Evolutionary conservation across 2,797 vertebrate species (phyloP).

Genomic region (Coendou prehensilis): DNA sequence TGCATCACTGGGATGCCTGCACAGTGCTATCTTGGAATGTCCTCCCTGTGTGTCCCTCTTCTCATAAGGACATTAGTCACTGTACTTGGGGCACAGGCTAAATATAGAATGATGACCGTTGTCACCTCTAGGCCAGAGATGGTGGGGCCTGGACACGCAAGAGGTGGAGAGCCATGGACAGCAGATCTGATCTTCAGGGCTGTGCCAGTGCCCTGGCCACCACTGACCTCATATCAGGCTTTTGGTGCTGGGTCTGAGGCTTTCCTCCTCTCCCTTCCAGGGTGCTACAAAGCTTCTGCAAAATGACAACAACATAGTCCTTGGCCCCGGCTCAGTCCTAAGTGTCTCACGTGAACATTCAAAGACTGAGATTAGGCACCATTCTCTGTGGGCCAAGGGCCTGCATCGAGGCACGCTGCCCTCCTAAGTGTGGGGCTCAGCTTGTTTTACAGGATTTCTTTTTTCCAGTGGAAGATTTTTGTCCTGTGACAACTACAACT

Average conservation of each 20-base stretch:
- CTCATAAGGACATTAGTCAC: not conserved
- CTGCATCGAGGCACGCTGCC: fast-evolving
- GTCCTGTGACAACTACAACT: not conserved
- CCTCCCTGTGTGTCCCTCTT: not conserved
- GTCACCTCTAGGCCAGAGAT: not conserved
- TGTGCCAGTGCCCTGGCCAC: fast-evolving
- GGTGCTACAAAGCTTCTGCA: not conserved
- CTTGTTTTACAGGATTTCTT: constrained; percentile 59
- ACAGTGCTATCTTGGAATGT: fast-evolving
- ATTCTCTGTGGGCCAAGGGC: constrained; percentile 21
- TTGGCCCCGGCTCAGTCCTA: not conserved
- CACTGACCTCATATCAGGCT: too few relatives aligned
- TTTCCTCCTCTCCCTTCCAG: not conserved
- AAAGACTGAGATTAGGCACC: not conserved
- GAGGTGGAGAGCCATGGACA: fast-evolving
- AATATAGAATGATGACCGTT: not conserved
- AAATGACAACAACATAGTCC: not conserved
- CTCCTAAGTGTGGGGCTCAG: not conserved
- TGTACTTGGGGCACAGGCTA: not conserved
- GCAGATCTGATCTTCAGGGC: not conserved
- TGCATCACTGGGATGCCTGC: not conserved
- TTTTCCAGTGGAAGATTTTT: not conserved
- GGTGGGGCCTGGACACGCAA: not conserved
- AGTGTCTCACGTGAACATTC: not conserved
- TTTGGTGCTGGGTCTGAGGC: not conserved